Conservation (phyloP, 2,797 vertebrate species). For the Astyanax mexicanus region DNA sequence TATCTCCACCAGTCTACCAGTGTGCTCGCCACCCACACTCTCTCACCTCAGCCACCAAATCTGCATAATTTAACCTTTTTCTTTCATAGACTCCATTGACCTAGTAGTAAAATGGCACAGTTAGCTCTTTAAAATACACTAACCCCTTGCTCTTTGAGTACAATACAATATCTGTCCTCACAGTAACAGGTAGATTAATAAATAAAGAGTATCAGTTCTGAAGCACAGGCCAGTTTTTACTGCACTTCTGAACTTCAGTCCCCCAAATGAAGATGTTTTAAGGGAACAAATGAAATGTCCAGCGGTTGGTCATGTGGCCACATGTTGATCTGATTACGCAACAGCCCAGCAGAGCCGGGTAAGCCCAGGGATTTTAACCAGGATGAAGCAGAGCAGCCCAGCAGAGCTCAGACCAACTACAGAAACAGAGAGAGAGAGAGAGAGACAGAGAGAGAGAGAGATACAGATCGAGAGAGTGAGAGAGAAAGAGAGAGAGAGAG, state of each 20-base stretch:
- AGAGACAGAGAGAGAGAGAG: neutral
- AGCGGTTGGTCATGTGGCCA: constrained; percentile 23
- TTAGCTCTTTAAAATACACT: no score
- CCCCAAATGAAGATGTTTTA: constrained; percentile 10
- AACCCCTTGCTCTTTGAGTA: no score
- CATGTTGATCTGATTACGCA: constrained; percentile 48
- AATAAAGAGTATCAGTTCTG: no score
- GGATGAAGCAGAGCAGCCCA: constrained; percentile 24
- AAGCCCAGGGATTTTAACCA: constrained; percentile 42
- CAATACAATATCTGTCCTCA: no score
- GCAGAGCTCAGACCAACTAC: constrained; percentile 12
- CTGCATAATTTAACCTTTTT: no score
- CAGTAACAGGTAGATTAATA: no score
- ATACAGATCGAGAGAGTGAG: neutral
- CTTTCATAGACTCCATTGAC: no score
- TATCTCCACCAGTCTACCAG: no score
- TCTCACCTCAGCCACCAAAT: no score
- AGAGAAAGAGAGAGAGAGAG: neutral
- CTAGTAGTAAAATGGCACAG: no score
- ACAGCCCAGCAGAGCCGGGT: constrained; percentile 5
- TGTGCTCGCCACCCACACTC: no score
- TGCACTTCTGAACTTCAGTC: neutral
- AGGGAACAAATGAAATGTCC: constrained; percentile 19
- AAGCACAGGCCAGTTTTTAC: neutral
- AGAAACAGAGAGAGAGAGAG: neutral